A percentile compares a stretch with the other conserved stretches of the same genome.
phyloP scores from a whole-genome alignment of 2,797 vertebrate genomes.

The Peromyscus melanophrys region DNA sequence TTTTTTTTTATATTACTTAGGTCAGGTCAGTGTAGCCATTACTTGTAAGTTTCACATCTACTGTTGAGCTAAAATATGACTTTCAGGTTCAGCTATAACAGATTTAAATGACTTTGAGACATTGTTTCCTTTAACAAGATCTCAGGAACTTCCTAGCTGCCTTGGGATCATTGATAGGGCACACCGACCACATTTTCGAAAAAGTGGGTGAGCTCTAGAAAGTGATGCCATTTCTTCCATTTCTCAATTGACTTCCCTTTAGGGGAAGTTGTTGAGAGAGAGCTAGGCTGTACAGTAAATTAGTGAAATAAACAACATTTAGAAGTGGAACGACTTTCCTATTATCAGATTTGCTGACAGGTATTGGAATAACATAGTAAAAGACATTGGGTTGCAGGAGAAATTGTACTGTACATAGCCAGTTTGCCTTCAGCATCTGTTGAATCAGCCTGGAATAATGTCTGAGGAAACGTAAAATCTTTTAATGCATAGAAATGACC shows the following conservation, averaged over 20 bases:
- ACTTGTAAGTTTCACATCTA: not conserved
- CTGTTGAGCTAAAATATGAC: not conserved
- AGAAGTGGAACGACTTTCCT: conserved; percentile 65
- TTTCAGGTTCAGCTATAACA: not conserved
- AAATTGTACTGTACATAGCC: conserved; percentile 67
- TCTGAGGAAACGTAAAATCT: conserved; percentile 82
- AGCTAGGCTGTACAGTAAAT: conserved; percentile 21
- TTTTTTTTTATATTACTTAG: not conserved
- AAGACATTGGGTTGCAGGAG: conserved; percentile 72
- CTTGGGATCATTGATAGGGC: not conserved
- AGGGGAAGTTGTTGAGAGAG: conserved; percentile 15
- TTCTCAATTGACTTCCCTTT: conserved; percentile 27
- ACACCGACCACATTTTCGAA: not conserved
- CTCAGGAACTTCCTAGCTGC: not conserved
- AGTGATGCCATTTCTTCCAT: not conserved
- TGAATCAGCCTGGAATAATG: conserved; percentile 76
- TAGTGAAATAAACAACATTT: conserved; percentile 81
- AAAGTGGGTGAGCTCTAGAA: not conserved
- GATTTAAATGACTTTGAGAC: not conserved
- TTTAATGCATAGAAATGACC: conserved; percentile 85
- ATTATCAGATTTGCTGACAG: conserved; percentile 69
- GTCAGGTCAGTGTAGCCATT: not conserved
- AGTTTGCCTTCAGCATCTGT: conserved; percentile 83
- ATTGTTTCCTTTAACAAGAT: not conserved
- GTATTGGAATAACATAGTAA: conserved; percentile 78